Conservation (phyloP, 2,113 vertebrate genomes). For the Neolamprologus fasciatus region DNA sequence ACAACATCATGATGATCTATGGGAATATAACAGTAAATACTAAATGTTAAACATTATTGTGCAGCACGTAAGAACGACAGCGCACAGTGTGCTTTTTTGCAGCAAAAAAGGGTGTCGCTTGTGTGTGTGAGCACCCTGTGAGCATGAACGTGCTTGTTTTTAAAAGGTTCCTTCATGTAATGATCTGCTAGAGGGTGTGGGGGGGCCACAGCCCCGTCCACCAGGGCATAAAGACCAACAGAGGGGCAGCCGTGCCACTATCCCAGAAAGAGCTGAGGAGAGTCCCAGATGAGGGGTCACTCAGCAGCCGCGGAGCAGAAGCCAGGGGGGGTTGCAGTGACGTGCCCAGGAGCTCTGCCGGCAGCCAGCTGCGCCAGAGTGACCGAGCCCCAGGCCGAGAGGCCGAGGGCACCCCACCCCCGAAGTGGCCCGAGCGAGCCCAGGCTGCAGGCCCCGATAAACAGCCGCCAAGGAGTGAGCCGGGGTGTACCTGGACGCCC, state of each 20-base stretch:
- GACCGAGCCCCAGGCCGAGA: accelerated
- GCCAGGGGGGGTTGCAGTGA: not conserved
- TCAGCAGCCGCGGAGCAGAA: accelerated
- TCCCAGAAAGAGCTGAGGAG: not conserved
- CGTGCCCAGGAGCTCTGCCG: accelerated
- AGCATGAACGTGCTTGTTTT: accelerated
- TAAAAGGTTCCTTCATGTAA: no score
- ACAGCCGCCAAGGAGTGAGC: accelerated
- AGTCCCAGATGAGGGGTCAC: accelerated
- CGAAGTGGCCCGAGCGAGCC: accelerated
- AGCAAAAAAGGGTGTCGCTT: accelerated
- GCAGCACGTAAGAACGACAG: no score
- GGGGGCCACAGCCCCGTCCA: accelerated
- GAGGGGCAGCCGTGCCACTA: accelerated
- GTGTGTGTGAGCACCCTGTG: not conserved
- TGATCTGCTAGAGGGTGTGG: not conserved
- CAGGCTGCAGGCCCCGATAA: not conserved
- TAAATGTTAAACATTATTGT: no score
- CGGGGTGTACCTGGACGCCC: accelerated
- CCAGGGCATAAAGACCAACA: not conserved
- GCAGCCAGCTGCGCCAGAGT: accelerated
- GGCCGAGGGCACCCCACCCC: not conserved
- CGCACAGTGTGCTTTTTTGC: no score
- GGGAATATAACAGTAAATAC: no score
- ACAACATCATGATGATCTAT: no score